Evolutionary conservation across 2,888 invertebrate genomes (phyloP).

Genomic region (Colostygia pectinataria): DNA sequence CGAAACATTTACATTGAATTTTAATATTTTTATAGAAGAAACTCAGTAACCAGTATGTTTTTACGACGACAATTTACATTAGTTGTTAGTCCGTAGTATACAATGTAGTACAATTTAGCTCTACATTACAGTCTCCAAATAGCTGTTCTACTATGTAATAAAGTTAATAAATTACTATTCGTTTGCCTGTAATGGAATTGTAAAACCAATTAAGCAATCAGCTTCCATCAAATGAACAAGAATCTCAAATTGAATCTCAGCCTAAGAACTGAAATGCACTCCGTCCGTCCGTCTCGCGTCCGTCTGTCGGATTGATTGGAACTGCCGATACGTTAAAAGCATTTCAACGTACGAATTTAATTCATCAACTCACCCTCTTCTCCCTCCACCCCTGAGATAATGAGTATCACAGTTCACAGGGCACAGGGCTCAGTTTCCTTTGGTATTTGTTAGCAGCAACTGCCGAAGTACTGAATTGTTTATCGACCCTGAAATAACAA

Average conservation of each 20-base stretch:
- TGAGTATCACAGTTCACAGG: too few relatives aligned
- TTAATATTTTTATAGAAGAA: too few relatives aligned
- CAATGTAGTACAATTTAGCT: too few relatives aligned
- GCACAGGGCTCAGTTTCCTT: not conserved
- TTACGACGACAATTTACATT: too few relatives aligned
- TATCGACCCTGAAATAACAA: constrained; percentile 11
- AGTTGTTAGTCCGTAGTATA: too few relatives aligned
- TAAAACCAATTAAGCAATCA: not conserved
- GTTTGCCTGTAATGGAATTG: too few relatives aligned
- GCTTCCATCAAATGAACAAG: not conserved
- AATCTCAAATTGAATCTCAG: constrained; percentile 1
- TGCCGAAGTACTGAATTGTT: constrained; percentile 9
- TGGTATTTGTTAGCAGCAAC: constrained; percentile 4
- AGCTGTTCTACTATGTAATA: too few relatives aligned
- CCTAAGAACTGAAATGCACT: constrained; percentile 2
- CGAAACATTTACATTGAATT: too few relatives aligned
- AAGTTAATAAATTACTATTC: too few relatives aligned
- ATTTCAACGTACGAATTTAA: constrained; percentile 26
- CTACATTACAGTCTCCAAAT: too few relatives aligned
- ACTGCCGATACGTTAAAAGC: constrained; percentile 25
- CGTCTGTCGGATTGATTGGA: not conserved
- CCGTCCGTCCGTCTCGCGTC: not conserved
- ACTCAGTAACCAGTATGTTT: too few relatives aligned
- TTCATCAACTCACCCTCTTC: constrained; percentile 8
- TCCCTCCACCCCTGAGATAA: not conserved